phyloP scores from a whole-genome alignment of 2,888 invertebrate species.

The Drosophila rubida region DNA sequence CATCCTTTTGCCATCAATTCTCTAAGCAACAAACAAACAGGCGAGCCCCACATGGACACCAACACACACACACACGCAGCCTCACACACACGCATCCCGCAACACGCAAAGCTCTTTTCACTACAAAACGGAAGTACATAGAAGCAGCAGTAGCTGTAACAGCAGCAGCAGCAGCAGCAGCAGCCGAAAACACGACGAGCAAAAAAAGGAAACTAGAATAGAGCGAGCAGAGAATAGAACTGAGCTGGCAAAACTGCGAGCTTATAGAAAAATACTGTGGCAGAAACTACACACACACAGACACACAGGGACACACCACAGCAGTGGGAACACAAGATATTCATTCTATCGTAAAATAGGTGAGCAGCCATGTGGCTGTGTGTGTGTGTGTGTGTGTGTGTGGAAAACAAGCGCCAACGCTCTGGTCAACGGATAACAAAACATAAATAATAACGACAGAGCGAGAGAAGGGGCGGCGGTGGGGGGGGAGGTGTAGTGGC shows the following conservation, averaged over 20 bases:
- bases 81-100: constrained; percentile 56
- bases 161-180: constrained; percentile 40
- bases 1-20: constrained; percentile 80
- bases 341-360: constrained; percentile 81
- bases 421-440: constrained; percentile 82
- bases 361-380: constrained; percentile 60
- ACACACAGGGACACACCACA: constrained; percentile 11
- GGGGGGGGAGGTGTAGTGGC: constrained; percentile 22
- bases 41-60: constrained; percentile 42
- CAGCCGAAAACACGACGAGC: constrained; percentile 40
- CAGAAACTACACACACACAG: constrained; percentile 62
- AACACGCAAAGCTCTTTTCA: constrained; percentile 79
- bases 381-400: constrained; percentile 28
- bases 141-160: constrained; percentile 48
- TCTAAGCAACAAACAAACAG: constrained; percentile 79
- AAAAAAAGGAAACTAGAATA: constrained; percentile 3
- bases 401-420: constrained; percentile 72
- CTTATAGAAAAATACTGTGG: constrained; percentile 76
- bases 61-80: constrained; percentile 34
- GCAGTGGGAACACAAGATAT: constrained; percentile 62
- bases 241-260: constrained; percentile 62
- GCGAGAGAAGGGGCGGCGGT: background rate
- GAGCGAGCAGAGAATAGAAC: constrained; percentile 37
- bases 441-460: constrained; percentile 82
- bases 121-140: constrained; percentile 78